These are phyloP conservation scores for Aphidius colemani DNA, from an alignment of 2,888 invertebrate genomes.

Conservation along the genomic window DNA sequence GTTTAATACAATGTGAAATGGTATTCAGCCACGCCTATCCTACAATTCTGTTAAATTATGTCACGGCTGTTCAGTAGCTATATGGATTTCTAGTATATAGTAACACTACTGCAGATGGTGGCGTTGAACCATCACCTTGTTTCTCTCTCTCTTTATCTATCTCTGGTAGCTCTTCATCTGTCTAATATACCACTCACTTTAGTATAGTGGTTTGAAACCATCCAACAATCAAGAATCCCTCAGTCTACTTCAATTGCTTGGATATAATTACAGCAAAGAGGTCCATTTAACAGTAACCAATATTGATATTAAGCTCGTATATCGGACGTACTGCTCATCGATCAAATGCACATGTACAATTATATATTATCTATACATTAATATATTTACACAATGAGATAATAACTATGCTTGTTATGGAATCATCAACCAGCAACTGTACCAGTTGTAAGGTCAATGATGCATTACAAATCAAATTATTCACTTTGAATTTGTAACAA, in stretches of 20 bases:
- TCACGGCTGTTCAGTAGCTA: constrained; percentile 28
- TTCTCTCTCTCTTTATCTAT: not conserved
- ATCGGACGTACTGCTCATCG: constrained; percentile 32
- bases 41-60: constrained; percentile 40
- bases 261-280: constrained; percentile 37
- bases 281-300: constrained; percentile 45
- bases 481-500: too few species aligned
- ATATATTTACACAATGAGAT: constrained; percentile 1
- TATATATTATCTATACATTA: not conserved
- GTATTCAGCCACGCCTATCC: constrained; percentile 37
- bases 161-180: not conserved
- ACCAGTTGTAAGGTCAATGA: not conserved
- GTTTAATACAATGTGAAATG: constrained; percentile 36
- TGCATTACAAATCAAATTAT: too few species aligned
- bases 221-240: constrained; percentile 33
- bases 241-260: constrained; percentile 29
- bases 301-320: constrained; percentile 46
- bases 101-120: not conserved
- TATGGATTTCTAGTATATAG: too few species aligned
- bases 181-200: not conserved
- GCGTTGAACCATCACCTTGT: not conserved
- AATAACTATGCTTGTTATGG: not conserved
- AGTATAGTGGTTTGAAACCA: not conserved
- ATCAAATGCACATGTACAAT: constrained; percentile 33
- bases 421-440: not conserved